Evolutionary conservation across 2,797 vertebrate species (phyloP).

Genomic region (Streptopelia turtur): DNA sequence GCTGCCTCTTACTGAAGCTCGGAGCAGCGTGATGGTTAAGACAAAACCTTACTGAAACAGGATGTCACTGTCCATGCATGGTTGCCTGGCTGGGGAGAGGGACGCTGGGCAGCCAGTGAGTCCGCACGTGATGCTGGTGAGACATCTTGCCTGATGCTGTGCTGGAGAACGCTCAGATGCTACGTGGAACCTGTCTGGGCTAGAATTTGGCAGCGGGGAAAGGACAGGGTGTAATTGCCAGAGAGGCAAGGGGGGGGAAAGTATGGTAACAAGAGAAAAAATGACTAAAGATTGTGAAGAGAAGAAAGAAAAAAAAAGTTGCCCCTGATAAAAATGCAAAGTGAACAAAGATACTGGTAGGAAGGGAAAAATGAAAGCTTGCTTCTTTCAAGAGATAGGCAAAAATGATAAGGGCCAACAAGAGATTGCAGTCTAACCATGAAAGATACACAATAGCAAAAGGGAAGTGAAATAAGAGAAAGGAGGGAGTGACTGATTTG

Average conservation of each 20-base stretch:
- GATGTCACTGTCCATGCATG: fast-evolving
- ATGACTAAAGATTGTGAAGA: not conserved
- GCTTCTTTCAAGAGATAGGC: not conserved
- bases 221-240: fast-evolving
- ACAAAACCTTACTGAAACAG: not conserved
- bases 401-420: not conserved
- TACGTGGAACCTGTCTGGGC: not conserved
- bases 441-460: not conserved
- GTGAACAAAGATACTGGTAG: not conserved
- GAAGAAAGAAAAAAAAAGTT: not conserved
- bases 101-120: not conserved
- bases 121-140: not conserved
- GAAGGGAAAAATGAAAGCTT: not conserved
- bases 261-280: not conserved
- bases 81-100: not conserved
- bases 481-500: not conserved
- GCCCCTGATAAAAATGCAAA: not conserved
- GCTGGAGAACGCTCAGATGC: not conserved
- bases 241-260: not conserved
- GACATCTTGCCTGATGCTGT: fast-evolving
- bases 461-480: slow-evolving; percentile 22
- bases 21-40: not conserved
- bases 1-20: not conserved
- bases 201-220: not conserved
- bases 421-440: not conserved